Percentiles rank a stretch among this genome's conserved stretches.
Conservation (phyloP, 2,113 vertebrate species). For the Todiramphus chloris region DNA sequence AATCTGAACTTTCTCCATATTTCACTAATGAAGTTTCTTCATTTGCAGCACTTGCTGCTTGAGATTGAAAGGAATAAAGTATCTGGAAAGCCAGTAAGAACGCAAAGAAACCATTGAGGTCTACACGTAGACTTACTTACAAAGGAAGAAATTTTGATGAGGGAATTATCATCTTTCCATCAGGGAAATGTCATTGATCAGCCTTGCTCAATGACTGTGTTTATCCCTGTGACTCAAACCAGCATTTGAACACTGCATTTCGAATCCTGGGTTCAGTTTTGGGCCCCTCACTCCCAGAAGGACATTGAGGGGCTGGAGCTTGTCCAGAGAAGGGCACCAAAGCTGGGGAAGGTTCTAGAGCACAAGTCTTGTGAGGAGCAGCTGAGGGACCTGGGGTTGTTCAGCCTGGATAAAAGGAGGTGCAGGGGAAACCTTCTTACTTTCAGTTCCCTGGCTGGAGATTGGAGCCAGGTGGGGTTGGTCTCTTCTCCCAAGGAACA, state of each 20-base stretch:
- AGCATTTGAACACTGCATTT: not conserved
- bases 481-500: not conserved
- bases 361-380: too few relatives aligned
- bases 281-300: too few relatives aligned
- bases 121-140: not conserved
- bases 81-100: not conserved
- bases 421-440: too few relatives aligned
- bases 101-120: not conserved
- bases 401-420: too few relatives aligned
- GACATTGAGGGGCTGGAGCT: too few relatives aligned
- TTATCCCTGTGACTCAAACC: not conserved
- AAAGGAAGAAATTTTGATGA: not conserved
- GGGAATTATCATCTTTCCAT: not conserved
- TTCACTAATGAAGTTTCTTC: not conserved
- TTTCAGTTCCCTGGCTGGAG: too few relatives aligned
- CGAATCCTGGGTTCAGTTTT: too few relatives aligned
- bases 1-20: not conserved
- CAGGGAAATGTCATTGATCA: not conserved
- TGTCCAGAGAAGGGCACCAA: too few relatives aligned
- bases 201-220: not conserved
- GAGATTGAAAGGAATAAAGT: not conserved
- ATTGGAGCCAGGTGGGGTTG: not conserved
- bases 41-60: not conserved
- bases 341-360: too few relatives aligned
- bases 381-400: too few relatives aligned